Evolutionary conservation across 2,797 vertebrate species (phyloP).

Genomic region (Enteromius trimaculatus): DNA sequence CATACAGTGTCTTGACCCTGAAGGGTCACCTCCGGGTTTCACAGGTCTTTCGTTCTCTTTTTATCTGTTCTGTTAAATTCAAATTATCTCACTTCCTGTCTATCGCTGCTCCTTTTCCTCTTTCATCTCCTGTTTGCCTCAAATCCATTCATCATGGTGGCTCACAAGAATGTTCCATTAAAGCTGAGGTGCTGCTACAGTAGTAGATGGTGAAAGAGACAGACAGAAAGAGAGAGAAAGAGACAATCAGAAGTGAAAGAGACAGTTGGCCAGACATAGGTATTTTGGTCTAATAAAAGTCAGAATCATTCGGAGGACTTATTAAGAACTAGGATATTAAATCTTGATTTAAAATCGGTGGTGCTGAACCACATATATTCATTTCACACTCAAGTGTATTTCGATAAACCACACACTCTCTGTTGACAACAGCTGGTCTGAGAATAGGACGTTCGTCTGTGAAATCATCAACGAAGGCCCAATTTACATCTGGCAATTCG

Average conservation of each 20-base stretch:
- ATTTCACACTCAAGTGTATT: conserved; percentile 11
- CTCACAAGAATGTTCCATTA: conserved; percentile 29
- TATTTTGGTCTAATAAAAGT: neutral
- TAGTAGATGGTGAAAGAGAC: neutral
- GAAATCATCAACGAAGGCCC: neutral
- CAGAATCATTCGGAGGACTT: neutral
- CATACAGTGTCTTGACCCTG: conserved; percentile 15
- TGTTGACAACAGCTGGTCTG: conserved; percentile 11
- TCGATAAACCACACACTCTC: neutral
- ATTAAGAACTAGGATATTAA: neutral
- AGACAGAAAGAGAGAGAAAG: conserved; percentile 29
- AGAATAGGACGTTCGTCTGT: neutral
- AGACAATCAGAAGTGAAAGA: neutral
- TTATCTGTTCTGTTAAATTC: conserved; percentile 39
- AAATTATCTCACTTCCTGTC: conserved; percentile 35
- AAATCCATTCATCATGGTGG: conserved; percentile 42
- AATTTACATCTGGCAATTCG: neutral
- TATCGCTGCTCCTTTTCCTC: conserved; percentile 26
- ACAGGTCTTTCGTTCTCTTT: conserved; percentile 23
- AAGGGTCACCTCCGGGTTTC: conserved; percentile 23
- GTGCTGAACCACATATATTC: neutral
- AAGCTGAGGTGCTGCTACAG: neutral
- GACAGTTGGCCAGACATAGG: neutral
- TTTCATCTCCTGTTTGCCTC: conserved; percentile 35
- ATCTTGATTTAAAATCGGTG: conserved; percentile 8